Evolutionary conservation across 1,140 invertebrate genomes (phyloP).

Genomic region (Caenorhabditis remanei): DNA sequence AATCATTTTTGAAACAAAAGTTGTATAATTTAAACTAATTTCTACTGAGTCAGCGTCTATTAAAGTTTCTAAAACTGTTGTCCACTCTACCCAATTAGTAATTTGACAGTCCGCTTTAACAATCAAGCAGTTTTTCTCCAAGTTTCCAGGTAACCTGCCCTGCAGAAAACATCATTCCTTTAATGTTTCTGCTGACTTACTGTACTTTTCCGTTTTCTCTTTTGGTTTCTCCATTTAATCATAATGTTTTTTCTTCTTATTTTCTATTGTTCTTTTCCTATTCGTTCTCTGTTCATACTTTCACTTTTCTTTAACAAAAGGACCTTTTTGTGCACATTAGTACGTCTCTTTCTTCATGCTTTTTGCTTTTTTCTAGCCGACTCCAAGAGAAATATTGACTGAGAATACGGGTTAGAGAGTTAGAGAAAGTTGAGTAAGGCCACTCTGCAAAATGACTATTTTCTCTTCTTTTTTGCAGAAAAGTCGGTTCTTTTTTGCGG

Average conservation of each 20-base stretch:
- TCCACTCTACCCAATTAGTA: no score
- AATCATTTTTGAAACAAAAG: no score
- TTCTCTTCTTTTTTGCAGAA: constrained; percentile 29
- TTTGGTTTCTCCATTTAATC: not conserved
- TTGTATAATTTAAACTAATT: no score
- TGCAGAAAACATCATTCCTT: no score
- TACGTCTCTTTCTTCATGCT: not conserved
- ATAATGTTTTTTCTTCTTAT: not conserved
- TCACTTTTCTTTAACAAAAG: constrained; percentile 2
- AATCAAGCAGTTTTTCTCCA: no score
- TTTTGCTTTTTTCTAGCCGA: not conserved
- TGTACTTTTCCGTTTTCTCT: not conserved
- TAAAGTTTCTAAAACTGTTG: no score
- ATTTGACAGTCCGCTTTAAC: no score
- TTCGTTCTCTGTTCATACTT: not conserved
- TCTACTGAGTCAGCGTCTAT: no score
- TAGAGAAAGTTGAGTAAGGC: constrained; percentile 25
- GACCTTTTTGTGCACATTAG: constrained; percentile 38
- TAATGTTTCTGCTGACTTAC: no score
- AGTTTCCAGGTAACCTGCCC: no score
- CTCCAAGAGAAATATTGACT: constrained; percentile 17
- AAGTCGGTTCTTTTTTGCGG: not conserved
- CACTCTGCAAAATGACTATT: constrained; percentile 16
- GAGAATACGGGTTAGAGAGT: not conserved
- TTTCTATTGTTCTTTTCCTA: not conserved